Conservation (phyloP, 2,888 invertebrate genomes). For the Tubiluchus corallicola region DNA sequence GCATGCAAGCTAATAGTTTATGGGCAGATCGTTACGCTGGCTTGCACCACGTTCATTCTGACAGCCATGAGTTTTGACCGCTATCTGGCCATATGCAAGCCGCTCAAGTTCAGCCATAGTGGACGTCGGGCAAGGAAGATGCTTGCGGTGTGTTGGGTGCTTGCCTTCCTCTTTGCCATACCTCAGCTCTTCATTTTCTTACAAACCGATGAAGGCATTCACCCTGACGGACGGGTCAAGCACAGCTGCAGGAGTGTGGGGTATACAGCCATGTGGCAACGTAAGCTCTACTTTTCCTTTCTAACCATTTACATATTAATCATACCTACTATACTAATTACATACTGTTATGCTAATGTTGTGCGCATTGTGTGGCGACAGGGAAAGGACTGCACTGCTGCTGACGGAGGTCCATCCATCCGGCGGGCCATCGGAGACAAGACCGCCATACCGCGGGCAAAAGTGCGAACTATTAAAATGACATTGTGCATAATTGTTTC, state of each 20-base stretch:
- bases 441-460: constrained; percentile 28
- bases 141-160: constrained; percentile 27
- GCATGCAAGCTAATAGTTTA: constrained; percentile 30
- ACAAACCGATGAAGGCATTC: constrained; percentile 21
- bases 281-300: constrained; percentile 31
- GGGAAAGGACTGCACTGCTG: constrained; percentile 16
- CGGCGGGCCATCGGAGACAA: constrained; percentile 14
- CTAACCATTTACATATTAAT: constrained; percentile 29
- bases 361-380: constrained; percentile 29
- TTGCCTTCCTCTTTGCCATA: constrained; percentile 27
- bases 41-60: constrained; percentile 31
- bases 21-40: constrained; percentile 29
- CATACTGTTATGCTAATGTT: constrained; percentile 30
- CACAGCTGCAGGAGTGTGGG: constrained; percentile 27
- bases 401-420: constrained; percentile 13
- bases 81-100: constrained; percentile 29
- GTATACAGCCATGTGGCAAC: constrained; percentile 31
- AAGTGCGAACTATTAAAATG: constrained; percentile 32
- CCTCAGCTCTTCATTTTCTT: constrained; percentile 30
- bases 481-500: constrained; percentile 30
- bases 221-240: constrained; percentile 23
- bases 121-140: constrained; percentile 24
- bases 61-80: constrained; percentile 31
- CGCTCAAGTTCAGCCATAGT: constrained; percentile 21
- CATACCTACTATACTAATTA: constrained; percentile 28